A percentile compares a stretch with the other conserved stretches of the same genome.
These are phyloP conservation scores for Cinara cedri DNA, from an alignment of 2,888 invertebrate species.

Conservation along the genomic window DNA sequence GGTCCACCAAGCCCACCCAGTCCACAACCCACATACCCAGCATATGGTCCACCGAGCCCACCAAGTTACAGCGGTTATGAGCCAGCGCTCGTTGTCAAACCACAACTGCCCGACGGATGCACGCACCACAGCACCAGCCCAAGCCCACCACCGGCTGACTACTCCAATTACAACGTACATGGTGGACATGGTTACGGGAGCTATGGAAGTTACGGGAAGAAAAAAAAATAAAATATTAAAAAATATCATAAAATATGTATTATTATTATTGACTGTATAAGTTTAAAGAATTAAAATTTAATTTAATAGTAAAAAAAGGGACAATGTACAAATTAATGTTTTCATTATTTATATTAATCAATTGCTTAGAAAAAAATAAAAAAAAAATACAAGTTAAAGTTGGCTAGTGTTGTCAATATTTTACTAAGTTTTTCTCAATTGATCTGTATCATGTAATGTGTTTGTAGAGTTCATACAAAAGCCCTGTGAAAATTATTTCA, in stretches of 20 bases:
- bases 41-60: background rate
- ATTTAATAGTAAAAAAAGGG: conserved; percentile 54
- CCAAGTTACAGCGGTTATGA: conserved; percentile 17
- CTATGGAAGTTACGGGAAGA: conserved; percentile 10
- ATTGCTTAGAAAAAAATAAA: conserved; percentile 10
- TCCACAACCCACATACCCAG: background rate
- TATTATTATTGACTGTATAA: conserved; percentile 23
- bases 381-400: conserved; percentile 40
- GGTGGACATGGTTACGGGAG: conserved; percentile 34
- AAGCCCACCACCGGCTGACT: background rate
- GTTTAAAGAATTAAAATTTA: conserved; percentile 53
- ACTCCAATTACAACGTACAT: conserved; percentile 22
- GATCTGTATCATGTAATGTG: conserved; percentile 16
- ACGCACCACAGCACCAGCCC: background rate
- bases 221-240: background rate
- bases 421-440: conserved; percentile 47
- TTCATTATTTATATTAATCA: conserved; percentile 40
- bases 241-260: conserved; percentile 15
- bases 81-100: background rate
- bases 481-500: conserved; percentile 12
- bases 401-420: conserved; percentile 37
- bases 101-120: background rate
- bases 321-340: conserved; percentile 49
- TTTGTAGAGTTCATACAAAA: background rate
- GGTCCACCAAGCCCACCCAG: background rate